Base-by-base conservation (phyloP, 2,888 invertebrate genomes). In the Plagodis pulveraria region DNA sequence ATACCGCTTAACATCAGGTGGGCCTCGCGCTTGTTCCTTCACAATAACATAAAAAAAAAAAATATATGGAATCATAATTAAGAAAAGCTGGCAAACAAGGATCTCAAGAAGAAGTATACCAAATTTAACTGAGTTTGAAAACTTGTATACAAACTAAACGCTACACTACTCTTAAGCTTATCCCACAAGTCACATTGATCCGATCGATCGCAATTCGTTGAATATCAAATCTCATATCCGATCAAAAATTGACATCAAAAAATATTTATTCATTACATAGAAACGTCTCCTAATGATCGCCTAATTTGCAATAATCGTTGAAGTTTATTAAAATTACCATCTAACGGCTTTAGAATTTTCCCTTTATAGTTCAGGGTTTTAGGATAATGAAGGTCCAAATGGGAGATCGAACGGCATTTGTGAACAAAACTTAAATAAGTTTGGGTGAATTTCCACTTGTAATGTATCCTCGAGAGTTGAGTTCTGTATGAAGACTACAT, bases 381-480 rank as follows among this genome's bases (percentile, higher is more conserved):
- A 62, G 62, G 67, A 54, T 77, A 74, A 76, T 75, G 73, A 73
- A 70, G 71, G 72, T 71, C 54, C 68, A 47, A 70, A 67, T 71
- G 67, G 68, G 67, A 62, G 63, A 70, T 70, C 67, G 67, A 71
- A 69, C 60, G 70, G 66, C 71, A 69, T 74, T 74, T 68, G 71
- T 70, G 70, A 69, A 63, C 63, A 56, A 68, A 74, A 76, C 69
- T 75, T 65, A 63, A 72, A 74, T 71, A 65, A 62, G 57, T 69
- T 66, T 62, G 60, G 22, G 58, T 50, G 56, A 56, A 58, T 56
- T 59, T 63, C 47, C 53, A 51, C 58, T 61, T 69, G 62, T 65
- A 59, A 68, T 58, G 67, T 68, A 64, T 65, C 62, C 51, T 53
- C 40, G 32, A 7, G n/a, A 61, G 56, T 63, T 55, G 42, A 44